Evolutionary conservation across 2,888 invertebrate genomes (phyloP).

Genomic region (Spisula subtruncata): DNA sequence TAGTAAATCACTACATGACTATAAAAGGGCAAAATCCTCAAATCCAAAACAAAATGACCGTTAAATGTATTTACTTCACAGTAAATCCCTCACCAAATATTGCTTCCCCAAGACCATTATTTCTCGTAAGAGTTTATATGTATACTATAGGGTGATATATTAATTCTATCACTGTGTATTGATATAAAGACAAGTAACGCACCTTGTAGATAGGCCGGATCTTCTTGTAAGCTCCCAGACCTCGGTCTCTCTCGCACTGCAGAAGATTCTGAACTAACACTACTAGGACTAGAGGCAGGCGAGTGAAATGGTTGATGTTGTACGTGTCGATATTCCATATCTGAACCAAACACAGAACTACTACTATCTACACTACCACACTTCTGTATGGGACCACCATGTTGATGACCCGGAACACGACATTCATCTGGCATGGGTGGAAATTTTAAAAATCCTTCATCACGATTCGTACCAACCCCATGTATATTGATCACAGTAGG

Average conservation of each 20-base stretch:
- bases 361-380: slow-evolving; percentile 71
- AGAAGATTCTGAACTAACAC: slow-evolving; percentile 79
- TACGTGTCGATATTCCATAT: slow-evolving; percentile 68
- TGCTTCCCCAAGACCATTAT: no score
- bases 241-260: slow-evolving; percentile 67
- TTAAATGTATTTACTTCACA: no score
- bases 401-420: slow-evolving; percentile 72
- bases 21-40: no score
- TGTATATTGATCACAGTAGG: slow-evolving; percentile 71
- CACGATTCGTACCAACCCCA: slow-evolving; percentile 66
- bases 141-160: no score
- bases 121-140: no score
- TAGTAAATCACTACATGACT: no score
- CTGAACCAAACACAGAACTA: slow-evolving; percentile 64
- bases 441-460: slow-evolving; percentile 72
- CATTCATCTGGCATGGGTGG: slow-evolving; percentile 71
- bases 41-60: no score
- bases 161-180: no score
- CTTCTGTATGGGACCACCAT: slow-evolving; percentile 53
- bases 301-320: slow-evolving; percentile 71
- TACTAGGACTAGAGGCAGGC: slow-evolving; percentile 83
- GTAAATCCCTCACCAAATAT: no score
- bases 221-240: slow-evolving; percentile 81
- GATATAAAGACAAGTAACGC: slow-evolving; percentile 5
- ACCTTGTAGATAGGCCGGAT: slow-evolving; percentile 82